A percentile compares a stretch with the other conserved stretches of the same genome.
Evolutionary conservation across 30 jellyfish, hydroid and myxozoan genomes (phyloP).

Genomic region (Hydractinia symbiolongicarpus): DNA sequence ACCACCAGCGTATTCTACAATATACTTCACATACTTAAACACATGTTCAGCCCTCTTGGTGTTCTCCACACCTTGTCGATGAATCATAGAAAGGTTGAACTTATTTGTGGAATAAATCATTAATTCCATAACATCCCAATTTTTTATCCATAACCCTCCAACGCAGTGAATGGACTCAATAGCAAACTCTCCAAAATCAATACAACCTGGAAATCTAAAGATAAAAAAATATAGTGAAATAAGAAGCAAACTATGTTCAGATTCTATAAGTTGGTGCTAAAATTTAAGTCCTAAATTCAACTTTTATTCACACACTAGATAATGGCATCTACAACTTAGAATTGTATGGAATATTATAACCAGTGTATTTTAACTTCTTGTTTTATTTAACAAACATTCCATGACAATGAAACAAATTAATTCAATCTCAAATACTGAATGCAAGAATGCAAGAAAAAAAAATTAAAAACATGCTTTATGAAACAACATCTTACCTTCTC

Average conservation of each 20-base stretch:
- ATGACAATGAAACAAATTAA: too few species aligned
- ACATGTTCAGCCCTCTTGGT: slow-evolving; percentile 18
- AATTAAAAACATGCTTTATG: too few species aligned
- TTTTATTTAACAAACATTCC: too few species aligned
- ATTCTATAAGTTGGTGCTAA: too few species aligned
- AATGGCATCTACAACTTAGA: too few species aligned
- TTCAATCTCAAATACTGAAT: too few species aligned
- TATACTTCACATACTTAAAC: slow-evolving; percentile 5
- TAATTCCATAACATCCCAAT: neutral
- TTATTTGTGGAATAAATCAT: slow-evolving; percentile 13
- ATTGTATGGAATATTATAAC: too few species aligned
- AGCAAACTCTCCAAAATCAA: neutral
- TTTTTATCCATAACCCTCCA: slow-evolving; percentile 7
- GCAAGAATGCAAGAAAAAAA: too few species aligned
- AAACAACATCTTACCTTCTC: neutral
- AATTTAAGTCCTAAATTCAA: too few species aligned
- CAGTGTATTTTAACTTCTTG: too few species aligned
- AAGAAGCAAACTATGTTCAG: too few species aligned
- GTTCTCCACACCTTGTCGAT: slow-evolving; percentile 3
- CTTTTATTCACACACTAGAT: too few species aligned
- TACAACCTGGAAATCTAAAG: slow-evolving; percentile 6
- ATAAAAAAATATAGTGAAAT: neutral
- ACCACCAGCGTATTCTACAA: neutral
- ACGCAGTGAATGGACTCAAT: slow-evolving; percentile 6
- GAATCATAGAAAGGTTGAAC: slow-evolving; percentile 13